Evolutionary conservation across 2,797 vertebrate species (phyloP), one percentile per base, ranked within the genome.

Genomic region (Lagodon rhomboides): DNA sequence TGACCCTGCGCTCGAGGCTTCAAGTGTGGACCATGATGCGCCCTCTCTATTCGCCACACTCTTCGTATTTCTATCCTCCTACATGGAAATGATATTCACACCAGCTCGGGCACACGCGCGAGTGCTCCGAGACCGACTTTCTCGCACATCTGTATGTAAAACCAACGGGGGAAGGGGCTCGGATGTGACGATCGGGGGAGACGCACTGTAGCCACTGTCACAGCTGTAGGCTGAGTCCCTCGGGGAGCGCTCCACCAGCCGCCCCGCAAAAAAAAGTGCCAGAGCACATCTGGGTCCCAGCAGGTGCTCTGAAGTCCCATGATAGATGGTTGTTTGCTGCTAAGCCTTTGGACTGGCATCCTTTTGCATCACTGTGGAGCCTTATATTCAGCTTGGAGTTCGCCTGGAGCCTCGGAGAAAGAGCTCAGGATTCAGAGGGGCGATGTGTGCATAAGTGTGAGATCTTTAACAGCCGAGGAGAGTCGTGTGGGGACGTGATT

Each of bases 241-340:
- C 10, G 68, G 94, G 95, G 92, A 94, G 77, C 51, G 73, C 88
- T 92, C 85, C 81, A 83, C 86, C 91, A 94, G 90, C 88, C 89
- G 92, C 92, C 92, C 89, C 92, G 88, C 87, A 90, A 93, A 91
- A 93, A 91, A 94, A 93, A 91, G 92, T 89, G 90, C 92, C 90
- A 87, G 64, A 86, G 87, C 94, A 94, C 95, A 96, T 95, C 93
- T 95, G 95, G 93, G 93, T 83, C 93, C 87, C 94, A 93, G 94
- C 94, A 95, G 95, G 95, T 94, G 94, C 77, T 91, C 74, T 73
- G 85, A 79, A 91, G 83, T 95, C 93, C 92, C 95, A 87, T 87
- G 94, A 95, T 93, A 91, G 86, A 94, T 92, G 89, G 91, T 87
- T 85, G 67, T 91, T 93, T 90, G 87, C 87, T 83, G 86, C 88